phyloP scores from a whole-genome alignment of 1,140 invertebrate genomes.

The Tetramorium parvispinum region DNA sequence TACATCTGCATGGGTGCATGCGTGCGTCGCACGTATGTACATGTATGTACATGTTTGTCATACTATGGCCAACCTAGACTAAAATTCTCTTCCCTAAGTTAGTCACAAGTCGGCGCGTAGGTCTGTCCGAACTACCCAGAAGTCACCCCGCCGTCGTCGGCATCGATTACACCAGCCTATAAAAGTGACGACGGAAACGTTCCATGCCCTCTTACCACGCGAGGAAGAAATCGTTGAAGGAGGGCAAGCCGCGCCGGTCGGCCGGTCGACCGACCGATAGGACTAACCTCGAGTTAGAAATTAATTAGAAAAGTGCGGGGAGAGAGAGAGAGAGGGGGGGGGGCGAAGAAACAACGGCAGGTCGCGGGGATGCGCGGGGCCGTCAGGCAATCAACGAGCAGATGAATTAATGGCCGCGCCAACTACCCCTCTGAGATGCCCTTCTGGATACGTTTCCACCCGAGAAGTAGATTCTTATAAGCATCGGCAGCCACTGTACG shows the following conservation, averaged over 20 bases:
- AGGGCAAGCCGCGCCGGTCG: constrained; percentile 5
- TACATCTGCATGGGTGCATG: no score
- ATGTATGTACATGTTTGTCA: background rate
- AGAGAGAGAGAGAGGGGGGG: constrained; percentile 51
- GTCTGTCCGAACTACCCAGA: constrained; percentile 16
- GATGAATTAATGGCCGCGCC: constrained; percentile 83
- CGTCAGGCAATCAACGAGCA: constrained; percentile 80
- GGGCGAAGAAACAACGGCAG: constrained; percentile 67
- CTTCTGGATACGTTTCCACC: constrained; percentile 63
- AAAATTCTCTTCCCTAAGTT: constrained; percentile 4
- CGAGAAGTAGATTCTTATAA: constrained; percentile 75
- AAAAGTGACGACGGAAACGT: constrained; percentile 74
- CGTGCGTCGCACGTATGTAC: no score
- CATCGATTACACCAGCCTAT: constrained; percentile 73
- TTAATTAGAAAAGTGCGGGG: constrained; percentile 83
- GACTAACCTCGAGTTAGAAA: constrained; percentile 80
- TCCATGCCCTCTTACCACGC: constrained; percentile 50
- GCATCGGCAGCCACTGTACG: constrained; percentile 52
- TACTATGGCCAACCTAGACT: background rate
- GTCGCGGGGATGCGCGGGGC: constrained; percentile 22
- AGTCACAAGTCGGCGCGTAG: constrained; percentile 20
- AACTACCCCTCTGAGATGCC: constrained; percentile 79
- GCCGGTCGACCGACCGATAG: constrained; percentile 51
- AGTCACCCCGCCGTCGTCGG: constrained; percentile 37
- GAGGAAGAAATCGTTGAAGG: constrained; percentile 35